These are phyloP conservation scores for Zonotrichia leucophrys DNA, from an alignment of 2,113 vertebrate species.

Conservation along the genomic window DNA sequence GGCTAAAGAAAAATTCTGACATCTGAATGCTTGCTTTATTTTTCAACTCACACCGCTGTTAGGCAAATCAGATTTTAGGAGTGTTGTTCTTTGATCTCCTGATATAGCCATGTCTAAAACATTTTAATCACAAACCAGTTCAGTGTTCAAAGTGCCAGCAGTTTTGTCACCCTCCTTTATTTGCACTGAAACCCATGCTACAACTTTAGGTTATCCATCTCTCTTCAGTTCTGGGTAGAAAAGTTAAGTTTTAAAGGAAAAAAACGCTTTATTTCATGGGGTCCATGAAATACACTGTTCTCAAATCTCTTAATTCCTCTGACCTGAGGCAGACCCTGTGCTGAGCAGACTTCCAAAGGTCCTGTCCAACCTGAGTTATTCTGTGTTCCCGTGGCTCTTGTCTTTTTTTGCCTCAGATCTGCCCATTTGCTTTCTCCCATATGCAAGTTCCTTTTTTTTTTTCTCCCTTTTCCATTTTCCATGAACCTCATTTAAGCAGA, in stretches of 20 bases:
- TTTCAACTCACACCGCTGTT: background rate
- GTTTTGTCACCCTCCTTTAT: background rate
- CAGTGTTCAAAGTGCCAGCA: background rate
- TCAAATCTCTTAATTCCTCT: background rate
- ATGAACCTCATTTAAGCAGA: background rate
- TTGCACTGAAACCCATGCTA: background rate
- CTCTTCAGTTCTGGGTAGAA: background rate
- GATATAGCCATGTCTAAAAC: background rate
- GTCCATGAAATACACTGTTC: background rate
- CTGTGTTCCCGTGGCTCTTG: background rate
- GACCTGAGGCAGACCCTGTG: background rate
- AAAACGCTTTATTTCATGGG: background rate
- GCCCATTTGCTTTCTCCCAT: background rate
- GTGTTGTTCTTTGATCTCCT: background rate
- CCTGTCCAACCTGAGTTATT: background rate
- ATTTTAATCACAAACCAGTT: background rate
- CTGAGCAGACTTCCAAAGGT: accelerated
- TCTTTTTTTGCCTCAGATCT: background rate
- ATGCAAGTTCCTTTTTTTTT: background rate
- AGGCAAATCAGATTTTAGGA: background rate
- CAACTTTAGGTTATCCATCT: background rate
- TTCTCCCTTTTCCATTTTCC: background rate
- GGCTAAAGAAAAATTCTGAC: background rate
- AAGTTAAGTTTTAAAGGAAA: background rate
- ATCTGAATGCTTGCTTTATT: background rate